These are phyloP conservation scores for Glyptemys insculpta DNA, from an alignment of 2,797 vertebrate species.

Conservation along the genomic window DNA sequence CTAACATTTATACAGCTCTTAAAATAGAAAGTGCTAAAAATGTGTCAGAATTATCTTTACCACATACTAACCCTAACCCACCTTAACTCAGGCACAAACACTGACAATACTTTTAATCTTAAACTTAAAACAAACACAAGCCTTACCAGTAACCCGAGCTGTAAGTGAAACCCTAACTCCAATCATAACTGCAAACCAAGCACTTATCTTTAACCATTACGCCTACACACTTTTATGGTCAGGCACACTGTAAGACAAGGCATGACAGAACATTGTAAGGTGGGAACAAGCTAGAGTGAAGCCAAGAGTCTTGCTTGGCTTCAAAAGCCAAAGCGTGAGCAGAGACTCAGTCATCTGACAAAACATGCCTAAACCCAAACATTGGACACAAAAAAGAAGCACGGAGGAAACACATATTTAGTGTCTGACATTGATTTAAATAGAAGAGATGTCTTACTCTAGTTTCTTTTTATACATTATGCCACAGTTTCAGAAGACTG, in stretches of 20 bases:
- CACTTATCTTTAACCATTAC: constrained; percentile 62
- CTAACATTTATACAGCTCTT: constrained; percentile 1
- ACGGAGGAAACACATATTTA: constrained; percentile 3
- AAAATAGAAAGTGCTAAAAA: background rate
- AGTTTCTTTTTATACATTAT: constrained; percentile 37
- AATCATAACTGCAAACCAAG: background rate
- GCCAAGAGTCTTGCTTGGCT: constrained; percentile 17
- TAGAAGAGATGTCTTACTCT: background rate
- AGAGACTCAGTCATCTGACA: constrained; percentile 12
- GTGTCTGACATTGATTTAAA: constrained; percentile 18
- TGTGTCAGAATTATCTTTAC: background rate
- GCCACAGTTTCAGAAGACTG: background rate
- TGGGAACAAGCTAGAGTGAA: background rate
- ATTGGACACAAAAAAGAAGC: constrained; percentile 10
- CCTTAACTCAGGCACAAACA: background rate
- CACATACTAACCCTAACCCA: background rate
- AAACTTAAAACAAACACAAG: constrained; percentile 20
- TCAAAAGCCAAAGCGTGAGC: constrained; percentile 25
- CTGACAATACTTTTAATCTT: background rate
- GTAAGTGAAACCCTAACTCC: constrained; percentile 19
- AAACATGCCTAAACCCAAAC: constrained; percentile 4
- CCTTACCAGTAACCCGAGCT: background rate
- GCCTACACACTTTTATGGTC: constrained; percentile 18
- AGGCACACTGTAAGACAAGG: background rate
- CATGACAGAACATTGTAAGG: background rate